A percentile compares a stretch with the other conserved stretches of the same genome.
phyloP scores from a whole-genome alignment of 92 coral and sea anemone genomes.

The Meandrina meandrites region DNA sequence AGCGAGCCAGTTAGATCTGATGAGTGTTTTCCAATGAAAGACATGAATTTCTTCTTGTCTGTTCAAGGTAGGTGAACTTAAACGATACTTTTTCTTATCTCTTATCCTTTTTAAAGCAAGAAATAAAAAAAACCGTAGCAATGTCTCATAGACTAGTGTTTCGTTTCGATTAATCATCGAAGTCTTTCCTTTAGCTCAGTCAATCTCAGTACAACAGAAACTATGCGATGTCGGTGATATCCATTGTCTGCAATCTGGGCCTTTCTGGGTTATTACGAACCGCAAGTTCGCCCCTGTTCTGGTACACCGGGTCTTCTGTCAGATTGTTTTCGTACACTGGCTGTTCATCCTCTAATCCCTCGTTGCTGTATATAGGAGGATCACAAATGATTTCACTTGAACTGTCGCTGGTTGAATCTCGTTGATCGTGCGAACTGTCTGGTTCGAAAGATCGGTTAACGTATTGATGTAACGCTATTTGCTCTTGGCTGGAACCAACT shows the following conservation, averaged over 20 bases:
- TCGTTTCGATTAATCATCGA: neutral
- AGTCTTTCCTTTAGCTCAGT: neutral
- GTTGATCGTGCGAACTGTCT: neutral
- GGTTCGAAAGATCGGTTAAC: slow-evolving; percentile 6
- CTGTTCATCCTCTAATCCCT: neutral
- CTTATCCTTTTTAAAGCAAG: neutral
- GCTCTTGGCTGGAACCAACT: neutral
- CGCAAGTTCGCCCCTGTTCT: slow-evolving; percentile 11
- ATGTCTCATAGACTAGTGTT: neutral
- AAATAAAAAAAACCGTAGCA: neutral
- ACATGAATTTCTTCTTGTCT: neutral
- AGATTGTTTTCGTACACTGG: slow-evolving; percentile 3
- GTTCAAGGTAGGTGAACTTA: no score
- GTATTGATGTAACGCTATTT: neutral
- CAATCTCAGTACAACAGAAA: neutral
- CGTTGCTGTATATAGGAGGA: neutral
- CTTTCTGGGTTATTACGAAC: slow-evolving; percentile 11
- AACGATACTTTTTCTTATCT: neutral
- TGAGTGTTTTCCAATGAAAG: neutral
- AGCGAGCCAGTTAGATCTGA: neutral
- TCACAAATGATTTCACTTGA: neutral
- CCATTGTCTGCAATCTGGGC: neutral
- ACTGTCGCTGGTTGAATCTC: neutral
- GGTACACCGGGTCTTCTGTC: slow-evolving; percentile 12
- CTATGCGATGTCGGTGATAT: neutral